These are phyloP conservation scores for Diorhabda carinulata DNA, from an alignment of 1,140 invertebrate species.

Conservation along the genomic window DNA sequence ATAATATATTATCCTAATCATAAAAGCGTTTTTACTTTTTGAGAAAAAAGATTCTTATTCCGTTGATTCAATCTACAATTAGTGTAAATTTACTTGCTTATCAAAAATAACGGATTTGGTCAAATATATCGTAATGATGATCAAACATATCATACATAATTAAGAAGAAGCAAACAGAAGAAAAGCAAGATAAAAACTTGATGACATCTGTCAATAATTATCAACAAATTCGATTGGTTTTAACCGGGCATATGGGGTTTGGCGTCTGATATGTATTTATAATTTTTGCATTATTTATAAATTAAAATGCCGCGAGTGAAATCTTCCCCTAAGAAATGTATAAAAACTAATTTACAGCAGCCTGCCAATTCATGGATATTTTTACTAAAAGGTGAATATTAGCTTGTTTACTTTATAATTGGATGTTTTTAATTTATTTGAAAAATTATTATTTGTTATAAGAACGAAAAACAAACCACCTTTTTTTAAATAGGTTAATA, in stretches of 20 bases:
- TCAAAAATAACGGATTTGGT: too few relatives aligned
- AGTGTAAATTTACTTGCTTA: too few relatives aligned
- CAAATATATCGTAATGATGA: too few relatives aligned
- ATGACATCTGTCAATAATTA: not conserved
- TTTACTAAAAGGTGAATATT: slow-evolving; percentile 57
- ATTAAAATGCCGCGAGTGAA: slow-evolving; percentile 54
- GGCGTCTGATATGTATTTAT: slow-evolving; percentile 1
- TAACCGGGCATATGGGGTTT: slow-evolving; percentile 1
- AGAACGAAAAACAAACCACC: too few relatives aligned
- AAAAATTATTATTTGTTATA: not conserved
- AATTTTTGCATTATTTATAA: not conserved
- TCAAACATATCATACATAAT: too few relatives aligned
- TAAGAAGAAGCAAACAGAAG: too few relatives aligned
- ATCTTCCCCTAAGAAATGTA: slow-evolving; percentile 55
- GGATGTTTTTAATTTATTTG: not conserved
- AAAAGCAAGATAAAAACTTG: too few relatives aligned
- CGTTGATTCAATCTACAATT: too few relatives aligned
- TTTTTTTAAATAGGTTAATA: too few relatives aligned
- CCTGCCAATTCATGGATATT: slow-evolving; percentile 61
- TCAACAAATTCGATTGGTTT: slow-evolving; percentile 2
- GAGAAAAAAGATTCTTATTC: too few relatives aligned
- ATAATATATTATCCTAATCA: too few relatives aligned
- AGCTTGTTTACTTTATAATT: not conserved
- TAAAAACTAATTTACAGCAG: slow-evolving; percentile 49
- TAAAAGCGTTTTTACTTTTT: too few relatives aligned